phyloP scores from a whole-genome alignment of 2,797 vertebrate genomes.

The Esox masquinongy region DNA sequence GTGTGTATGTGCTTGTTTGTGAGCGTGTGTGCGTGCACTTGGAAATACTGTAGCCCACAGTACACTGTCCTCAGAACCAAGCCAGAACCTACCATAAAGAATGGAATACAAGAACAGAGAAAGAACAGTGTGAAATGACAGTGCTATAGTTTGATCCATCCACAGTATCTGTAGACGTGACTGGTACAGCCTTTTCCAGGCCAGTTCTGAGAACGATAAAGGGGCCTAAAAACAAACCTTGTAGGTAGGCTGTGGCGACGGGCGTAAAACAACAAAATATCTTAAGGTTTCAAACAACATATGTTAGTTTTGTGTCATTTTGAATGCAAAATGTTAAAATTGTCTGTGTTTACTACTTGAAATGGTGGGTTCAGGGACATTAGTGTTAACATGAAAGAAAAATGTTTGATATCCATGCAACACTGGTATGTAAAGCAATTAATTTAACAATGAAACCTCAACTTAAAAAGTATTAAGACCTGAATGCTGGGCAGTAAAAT shows the following conservation, averaged over 20 bases:
- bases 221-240: not conserved
- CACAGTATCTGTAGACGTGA: not conserved
- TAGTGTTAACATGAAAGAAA: not conserved
- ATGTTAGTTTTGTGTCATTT: not conserved
- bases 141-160: not conserved
- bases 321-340: not conserved
- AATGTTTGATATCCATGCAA: not conserved
- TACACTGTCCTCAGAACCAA: not conserved
- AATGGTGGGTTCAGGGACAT: not conserved
- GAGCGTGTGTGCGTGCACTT: constrained; percentile 6
- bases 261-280: not conserved
- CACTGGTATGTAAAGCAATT: not conserved
- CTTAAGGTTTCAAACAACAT: constrained; percentile 2
- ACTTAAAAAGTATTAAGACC: not conserved
- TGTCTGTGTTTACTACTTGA: not conserved
- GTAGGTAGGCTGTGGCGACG: not conserved
- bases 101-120: not conserved
- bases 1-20: constrained; percentile 21
- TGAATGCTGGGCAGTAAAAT: constrained; percentile 14
- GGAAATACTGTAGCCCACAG: not conserved
- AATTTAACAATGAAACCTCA: not conserved
- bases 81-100: not conserved
- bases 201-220: not conserved
- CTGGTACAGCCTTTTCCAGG: not conserved
- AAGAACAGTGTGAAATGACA: not conserved